Evolutionary conservation across 1,140 invertebrate genomes (phyloP), one percentile per base, ranked within the genome.

Genomic region (Orussus abietinus): DNA sequence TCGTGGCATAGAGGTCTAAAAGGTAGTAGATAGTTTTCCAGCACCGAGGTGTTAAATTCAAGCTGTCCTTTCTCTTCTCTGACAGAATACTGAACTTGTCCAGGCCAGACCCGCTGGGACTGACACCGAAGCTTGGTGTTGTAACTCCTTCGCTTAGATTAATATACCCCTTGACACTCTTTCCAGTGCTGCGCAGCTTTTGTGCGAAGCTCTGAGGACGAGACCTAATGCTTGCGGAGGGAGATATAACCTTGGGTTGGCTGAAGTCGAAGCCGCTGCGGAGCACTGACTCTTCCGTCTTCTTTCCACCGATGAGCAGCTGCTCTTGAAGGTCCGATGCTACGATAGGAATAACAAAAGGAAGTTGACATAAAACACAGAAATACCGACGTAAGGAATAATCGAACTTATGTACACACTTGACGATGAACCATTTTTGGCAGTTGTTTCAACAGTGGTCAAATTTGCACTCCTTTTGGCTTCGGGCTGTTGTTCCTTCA

Each of bases 21-120:
- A 97, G 75, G 66, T 92, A 85, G 63, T 93, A 96, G 47, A 98
- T 85, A 4, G 90, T 96, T 62, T 89, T 86, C 93, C 93, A 98
- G 61, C 93, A 98, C 49, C 85, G 82, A 9, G 90, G 89, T 1
- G 83, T 86, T 42, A 67, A 37, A 25, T 63, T 65, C 2, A 56
- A 57, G n/a, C 34, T 57, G 20, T 66, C 73, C 37, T 73, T 72
- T 42, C 67, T 69, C 47, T 76, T 77, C 35, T 77, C 75, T 3
- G 71, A 67, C 2, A 74, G 54, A 2, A 74, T 60, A 1, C 74
- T 75, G 15, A 76, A 75, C 41, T 79, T 77, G 18, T 83, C 80
- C 7, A 81, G 55, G 3, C 77, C 75, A 2, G 80, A 81, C 15
- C 72, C 55, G 55, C 75, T 50, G 52, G 82, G 80, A 62, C 79